These are phyloP conservation scores for Rhadina sibilatrix DNA, from an alignment of 2,113 vertebrate species.

Conservation along the genomic window DNA sequence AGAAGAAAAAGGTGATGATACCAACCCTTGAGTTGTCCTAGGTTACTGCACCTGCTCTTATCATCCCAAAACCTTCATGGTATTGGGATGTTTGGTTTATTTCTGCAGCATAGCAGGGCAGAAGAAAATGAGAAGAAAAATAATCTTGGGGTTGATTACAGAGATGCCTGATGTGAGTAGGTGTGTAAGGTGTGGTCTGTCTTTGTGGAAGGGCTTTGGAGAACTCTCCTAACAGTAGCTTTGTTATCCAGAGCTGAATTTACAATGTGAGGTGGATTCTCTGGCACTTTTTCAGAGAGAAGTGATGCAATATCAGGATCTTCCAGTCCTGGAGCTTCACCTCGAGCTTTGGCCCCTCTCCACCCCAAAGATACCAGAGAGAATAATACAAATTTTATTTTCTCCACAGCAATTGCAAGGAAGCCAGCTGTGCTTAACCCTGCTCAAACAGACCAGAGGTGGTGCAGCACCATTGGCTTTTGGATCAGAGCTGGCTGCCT, in stretches of 20 bases:
- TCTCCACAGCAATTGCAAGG: neutral
- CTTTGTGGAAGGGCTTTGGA: neutral
- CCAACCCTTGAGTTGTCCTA: neutral
- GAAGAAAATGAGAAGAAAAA: neutral
- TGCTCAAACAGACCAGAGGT: fast-evolving
- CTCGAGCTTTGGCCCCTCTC: neutral
- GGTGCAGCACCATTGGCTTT: neutral
- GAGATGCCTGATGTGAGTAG: neutral
- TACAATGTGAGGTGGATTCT: neutral
- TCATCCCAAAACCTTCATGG: neutral
- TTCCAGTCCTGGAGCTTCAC: neutral
- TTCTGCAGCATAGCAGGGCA: neutral
- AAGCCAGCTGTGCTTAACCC: neutral
- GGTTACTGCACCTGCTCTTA: neutral
- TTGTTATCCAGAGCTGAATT: neutral
- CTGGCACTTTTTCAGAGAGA: neutral
- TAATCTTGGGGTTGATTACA: neutral
- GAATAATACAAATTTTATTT: neutral
- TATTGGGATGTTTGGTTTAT: neutral
- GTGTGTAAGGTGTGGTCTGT: neutral
- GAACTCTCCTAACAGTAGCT: neutral
- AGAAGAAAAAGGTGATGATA: neutral
- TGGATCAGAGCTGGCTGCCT: neutral
- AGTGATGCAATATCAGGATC: neutral
- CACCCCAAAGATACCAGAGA: neutral